These are phyloP conservation scores for Orchestia grillus DNA, from an alignment of 1,140 invertebrate species.

Conservation along the genomic window DNA sequence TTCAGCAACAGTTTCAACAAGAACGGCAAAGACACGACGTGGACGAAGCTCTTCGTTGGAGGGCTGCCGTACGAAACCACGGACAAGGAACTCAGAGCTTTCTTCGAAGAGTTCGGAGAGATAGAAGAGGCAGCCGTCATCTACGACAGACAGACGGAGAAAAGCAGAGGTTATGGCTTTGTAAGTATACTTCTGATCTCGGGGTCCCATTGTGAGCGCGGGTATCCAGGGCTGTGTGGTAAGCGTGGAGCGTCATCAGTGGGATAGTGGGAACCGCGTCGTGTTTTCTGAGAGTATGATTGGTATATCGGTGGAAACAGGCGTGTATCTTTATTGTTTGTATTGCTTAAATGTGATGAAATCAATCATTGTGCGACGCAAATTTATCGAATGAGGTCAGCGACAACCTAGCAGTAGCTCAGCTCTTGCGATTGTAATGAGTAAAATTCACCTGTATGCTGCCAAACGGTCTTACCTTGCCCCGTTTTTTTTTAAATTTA, in stretches of 20 bases:
- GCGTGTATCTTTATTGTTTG: too few relatives aligned
- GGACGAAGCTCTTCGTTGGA: slow-evolving; percentile 98
- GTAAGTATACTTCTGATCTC: slow-evolving; percentile 79
- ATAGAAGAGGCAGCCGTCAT: slow-evolving; percentile 99
- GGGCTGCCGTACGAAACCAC: slow-evolving; percentile 98
- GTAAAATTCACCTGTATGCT: too few relatives aligned
- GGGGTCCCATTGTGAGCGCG: not conserved
- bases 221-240: not conserved
- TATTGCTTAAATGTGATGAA: too few relatives aligned
- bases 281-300: not conserved
- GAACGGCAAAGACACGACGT: slow-evolving; percentile 96
- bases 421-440: too few relatives aligned
- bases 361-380: too few relatives aligned
- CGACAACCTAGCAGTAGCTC: too few relatives aligned
- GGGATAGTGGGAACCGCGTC: not conserved
- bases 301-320: not conserved
- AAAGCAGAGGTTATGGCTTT: slow-evolving; percentile 97
- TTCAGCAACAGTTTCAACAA: slow-evolving; percentile 71
- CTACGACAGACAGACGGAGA: slow-evolving; percentile 95
- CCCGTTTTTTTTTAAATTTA: too few relatives aligned
- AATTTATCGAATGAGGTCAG: too few relatives aligned
- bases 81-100: slow-evolving; percentile 93
- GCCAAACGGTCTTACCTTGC: too few relatives aligned
- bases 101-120: slow-evolving; percentile 96
- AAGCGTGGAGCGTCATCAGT: not conserved